Conservation (phyloP, 2,113 vertebrate species). For the Coreoperca whiteheadi region DNA sequence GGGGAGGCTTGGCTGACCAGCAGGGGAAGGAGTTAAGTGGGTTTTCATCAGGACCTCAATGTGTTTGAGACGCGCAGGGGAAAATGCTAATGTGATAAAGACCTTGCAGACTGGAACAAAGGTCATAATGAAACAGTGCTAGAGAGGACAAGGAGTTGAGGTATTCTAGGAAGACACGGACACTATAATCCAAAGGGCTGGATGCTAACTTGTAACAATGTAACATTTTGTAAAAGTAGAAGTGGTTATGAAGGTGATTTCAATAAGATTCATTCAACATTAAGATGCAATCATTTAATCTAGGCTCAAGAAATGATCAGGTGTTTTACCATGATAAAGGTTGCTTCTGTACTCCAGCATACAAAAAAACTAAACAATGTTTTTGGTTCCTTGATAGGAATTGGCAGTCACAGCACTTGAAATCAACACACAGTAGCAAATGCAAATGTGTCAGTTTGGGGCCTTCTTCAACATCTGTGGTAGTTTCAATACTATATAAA, state of each 20-base stretch:
- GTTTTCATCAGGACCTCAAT: conserved; percentile 30
- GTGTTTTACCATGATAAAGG: background rate
- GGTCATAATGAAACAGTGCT: conserved; percentile 53
- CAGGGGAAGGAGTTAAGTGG: conserved; percentile 28
- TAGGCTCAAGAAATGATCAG: background rate
- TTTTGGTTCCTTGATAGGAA: background rate
- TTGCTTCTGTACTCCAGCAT: background rate
- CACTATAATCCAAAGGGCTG: conserved; percentile 15
- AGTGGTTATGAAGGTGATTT: background rate
- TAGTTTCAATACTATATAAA: background rate
- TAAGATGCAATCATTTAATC: background rate
- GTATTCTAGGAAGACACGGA: background rate
- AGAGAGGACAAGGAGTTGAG: conserved; percentile 1
- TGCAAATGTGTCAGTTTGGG: background rate
- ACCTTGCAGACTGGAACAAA: conserved; percentile 49
- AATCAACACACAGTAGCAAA: background rate
- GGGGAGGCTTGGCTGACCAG: conserved; percentile 36
- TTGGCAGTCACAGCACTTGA: background rate
- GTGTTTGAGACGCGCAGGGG: conserved; percentile 31
- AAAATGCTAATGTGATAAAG: conserved; percentile 45
- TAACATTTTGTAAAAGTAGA: background rate
- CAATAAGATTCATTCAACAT: background rate
- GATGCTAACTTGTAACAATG: conserved; percentile 5
- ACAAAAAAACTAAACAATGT: background rate
- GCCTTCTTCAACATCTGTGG: background rate